Base-by-base conservation (phyloP, 53 echinoderm and acorn worm species). In the Holothuria scabra region DNA sequence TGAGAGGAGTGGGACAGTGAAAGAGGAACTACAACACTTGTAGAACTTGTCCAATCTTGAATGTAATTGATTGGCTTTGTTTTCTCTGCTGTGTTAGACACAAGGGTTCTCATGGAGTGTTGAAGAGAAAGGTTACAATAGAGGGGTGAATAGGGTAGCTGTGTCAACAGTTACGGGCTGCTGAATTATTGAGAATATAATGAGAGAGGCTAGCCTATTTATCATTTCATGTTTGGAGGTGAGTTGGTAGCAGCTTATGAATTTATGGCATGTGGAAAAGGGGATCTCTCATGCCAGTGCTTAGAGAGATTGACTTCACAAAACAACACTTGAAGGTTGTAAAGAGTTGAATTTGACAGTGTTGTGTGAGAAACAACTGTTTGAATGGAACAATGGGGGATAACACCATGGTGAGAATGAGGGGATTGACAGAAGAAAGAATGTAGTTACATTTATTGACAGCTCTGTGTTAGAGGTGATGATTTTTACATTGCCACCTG, bases 111-210 rank as follows among this genome's bases (percentile, higher is more conserved):
- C 34, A 38, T 69, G 18, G 22, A 69, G 69, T 33, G 69, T 34
- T n/a, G 22, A 22, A 37, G 69, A 41, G 35, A 69, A 10, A 14
- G 31, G 69, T 34, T 13, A 34, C 35, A 33, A 34, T 20, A 18
- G 34, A n/a, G 23, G 35, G 34, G 41, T 69, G 32, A 69, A 69
- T 69, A 69, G 69, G 69, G 35, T 32, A 8, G 69, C 69, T 69
- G 69, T 69, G 69, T 69, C 69, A 69, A 69, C 69, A 69, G 69
- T 69, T 69, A 69, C 69, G 69, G 69, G 41, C 69, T 69, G 23
- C 41, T 69, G 69, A 69, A 69, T 69, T 69, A 69, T 69, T 69
- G 69, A 69, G 69, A 69, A 69, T n/a, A 69, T 69, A 69, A 69
- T 69, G 69, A 69, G 34, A 34, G 9, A 23, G 41, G 31, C 34